Evolutionary conservation across 2,113 vertebrate genomes (phyloP).

Genomic region (Coracopsis vasa): DNA sequence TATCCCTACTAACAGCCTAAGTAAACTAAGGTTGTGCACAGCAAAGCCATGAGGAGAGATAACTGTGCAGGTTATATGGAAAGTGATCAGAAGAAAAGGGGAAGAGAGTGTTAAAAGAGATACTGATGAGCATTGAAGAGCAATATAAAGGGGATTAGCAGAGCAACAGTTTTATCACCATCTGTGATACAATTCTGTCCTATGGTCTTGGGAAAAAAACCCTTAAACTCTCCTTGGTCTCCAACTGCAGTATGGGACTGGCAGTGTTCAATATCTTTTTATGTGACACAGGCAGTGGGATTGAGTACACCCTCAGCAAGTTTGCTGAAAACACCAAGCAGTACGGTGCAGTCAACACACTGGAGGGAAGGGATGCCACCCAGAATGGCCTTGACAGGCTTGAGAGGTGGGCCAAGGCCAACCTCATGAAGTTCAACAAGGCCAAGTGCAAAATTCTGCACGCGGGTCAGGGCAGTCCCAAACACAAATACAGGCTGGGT

Average conservation of each 20-base stretch:
- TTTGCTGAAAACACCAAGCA: background rate
- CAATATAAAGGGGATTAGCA: background rate
- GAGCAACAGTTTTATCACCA: background rate
- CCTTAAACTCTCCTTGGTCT: background rate
- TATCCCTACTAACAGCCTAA: background rate
- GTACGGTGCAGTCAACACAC: background rate
- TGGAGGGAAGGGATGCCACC: background rate
- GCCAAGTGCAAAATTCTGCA: background rate
- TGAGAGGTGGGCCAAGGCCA: background rate
- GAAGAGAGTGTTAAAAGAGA: background rate
- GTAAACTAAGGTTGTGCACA: background rate
- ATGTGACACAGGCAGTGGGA: background rate
- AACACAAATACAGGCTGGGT: background rate
- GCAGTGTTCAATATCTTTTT: background rate
- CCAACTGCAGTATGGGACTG: background rate
- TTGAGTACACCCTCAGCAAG: background rate
- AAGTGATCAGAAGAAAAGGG: background rate
- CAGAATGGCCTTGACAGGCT: background rate
- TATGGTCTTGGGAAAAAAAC: background rate
- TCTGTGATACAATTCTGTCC: background rate
- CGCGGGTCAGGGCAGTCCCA: background rate
- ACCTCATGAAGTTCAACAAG: background rate
- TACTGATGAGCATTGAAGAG: background rate
- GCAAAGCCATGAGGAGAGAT: background rate
- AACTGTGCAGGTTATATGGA: background rate